These are phyloP conservation scores for Takifugu ocellatus DNA, from an alignment of 2,797 vertebrate species.

Conservation along the genomic window DNA sequence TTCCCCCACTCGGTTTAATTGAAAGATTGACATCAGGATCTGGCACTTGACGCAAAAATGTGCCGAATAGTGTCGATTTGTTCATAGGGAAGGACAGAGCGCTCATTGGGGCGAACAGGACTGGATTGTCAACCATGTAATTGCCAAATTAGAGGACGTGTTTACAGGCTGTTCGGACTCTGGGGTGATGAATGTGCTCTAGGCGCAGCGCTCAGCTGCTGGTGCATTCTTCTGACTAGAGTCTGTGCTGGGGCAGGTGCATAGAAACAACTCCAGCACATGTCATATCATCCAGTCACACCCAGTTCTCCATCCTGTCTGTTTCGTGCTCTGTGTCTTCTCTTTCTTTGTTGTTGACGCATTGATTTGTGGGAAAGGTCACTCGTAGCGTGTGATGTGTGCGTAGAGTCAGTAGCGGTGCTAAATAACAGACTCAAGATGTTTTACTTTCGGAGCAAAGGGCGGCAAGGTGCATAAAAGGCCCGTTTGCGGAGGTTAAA, in stretches of 20 bases:
- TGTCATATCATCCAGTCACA: background rate
- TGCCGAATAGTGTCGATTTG: constrained; percentile 10
- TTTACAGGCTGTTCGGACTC: constrained; percentile 4
- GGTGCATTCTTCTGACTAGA: background rate
- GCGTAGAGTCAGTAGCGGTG: background rate
- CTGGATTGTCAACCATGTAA: too few relatives aligned
- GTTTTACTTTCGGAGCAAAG: constrained; percentile 20
- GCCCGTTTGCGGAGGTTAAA: constrained; percentile 26
- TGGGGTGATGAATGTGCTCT: constrained; percentile 18
- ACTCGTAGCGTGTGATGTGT: background rate
- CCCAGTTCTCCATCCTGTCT: background rate
- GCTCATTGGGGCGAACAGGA: too few relatives aligned
- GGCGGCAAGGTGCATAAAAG: constrained; percentile 19
- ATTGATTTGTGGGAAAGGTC: constrained; percentile 3
- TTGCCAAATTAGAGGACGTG: background rate
- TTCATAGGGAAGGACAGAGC: background rate
- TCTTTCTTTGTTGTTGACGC: background rate
- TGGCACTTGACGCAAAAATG: background rate
- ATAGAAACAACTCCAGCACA: constrained; percentile 3
- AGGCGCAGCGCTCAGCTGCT: constrained; percentile 1
- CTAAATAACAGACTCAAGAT: background rate
- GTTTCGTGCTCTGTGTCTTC: background rate
- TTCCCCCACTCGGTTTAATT: constrained; percentile 20
- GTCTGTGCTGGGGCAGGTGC: constrained; percentile 19
- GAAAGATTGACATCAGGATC: constrained; percentile 18